Evolutionary conservation across 2,113 vertebrate species (phyloP).

Genomic region (Peromyscus maniculatus): DNA sequence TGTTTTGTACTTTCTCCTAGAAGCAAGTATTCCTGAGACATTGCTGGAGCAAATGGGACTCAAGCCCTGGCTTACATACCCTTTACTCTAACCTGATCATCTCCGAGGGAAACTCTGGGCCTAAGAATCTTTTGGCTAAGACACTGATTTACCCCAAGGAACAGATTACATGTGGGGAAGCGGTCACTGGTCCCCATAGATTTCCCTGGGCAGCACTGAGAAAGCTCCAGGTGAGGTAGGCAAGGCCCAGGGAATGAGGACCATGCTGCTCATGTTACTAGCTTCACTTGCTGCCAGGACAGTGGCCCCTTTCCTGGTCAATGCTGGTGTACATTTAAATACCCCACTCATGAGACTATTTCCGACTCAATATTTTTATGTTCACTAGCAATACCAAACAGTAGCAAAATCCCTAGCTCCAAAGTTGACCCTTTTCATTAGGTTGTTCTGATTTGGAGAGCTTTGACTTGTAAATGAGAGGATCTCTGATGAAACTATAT

Average conservation of each 20-base stretch:
- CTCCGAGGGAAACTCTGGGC: neutral
- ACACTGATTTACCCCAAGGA: neutral
- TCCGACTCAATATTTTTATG: neutral
- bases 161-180: neutral
- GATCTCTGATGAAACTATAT: neutral
- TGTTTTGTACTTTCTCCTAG: neutral
- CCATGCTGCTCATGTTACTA: neutral
- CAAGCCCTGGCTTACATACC: neutral
- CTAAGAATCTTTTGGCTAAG: neutral
- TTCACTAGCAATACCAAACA: neutral
- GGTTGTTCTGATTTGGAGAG: neutral
- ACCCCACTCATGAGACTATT: neutral
- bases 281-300: neutral
- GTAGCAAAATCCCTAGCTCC: neutral
- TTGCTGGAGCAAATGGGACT: neutral
- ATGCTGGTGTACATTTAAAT: neutral
- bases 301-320: neutral
- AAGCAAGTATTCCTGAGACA: neutral
- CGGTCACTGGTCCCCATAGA: too few species aligned
- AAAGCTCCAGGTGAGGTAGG: neutral
- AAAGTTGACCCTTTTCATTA: neutral
- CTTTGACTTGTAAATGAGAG: neutral
- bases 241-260: neutral
- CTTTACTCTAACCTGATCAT: neutral
- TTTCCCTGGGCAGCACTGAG: rapidly evolving